phyloP scores from a whole-genome alignment of 2,888 invertebrate species.

The Desoria tigrina region DNA sequence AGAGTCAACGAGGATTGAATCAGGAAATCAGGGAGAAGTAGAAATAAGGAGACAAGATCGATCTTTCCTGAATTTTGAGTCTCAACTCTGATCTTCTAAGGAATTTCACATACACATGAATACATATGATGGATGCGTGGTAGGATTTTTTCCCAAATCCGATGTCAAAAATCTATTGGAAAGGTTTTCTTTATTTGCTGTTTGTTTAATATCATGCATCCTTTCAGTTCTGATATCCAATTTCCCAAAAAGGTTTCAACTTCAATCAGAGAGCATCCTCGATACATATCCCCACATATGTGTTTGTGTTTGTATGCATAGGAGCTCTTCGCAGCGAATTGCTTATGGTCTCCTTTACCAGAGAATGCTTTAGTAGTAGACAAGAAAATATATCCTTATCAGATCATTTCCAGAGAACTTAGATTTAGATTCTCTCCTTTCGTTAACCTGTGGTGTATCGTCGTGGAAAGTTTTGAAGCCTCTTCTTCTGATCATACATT shows the following conservation, averaged over 20 bases:
- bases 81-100: constrained; percentile 10
- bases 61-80: background rate
- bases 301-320: too few relatives aligned
- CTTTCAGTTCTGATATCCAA: constrained; percentile 50
- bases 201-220: constrained; percentile 50
- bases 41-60: constrained; percentile 5
- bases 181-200: constrained; percentile 50
- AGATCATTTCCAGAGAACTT: too few relatives aligned
- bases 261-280: constrained; percentile 46
- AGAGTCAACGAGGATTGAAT: constrained; percentile 11
- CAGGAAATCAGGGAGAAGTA: constrained; percentile 9
- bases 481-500: too few relatives aligned
- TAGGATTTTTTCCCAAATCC: constrained; percentile 21
- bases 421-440: too few relatives aligned
- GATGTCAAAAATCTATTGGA: constrained; percentile 49
- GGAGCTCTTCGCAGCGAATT: too few relatives aligned
- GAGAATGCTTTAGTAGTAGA: too few relatives aligned
- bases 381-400: too few relatives aligned
- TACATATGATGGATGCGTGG: too few relatives aligned
- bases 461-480: too few relatives aligned
- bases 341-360: too few relatives aligned
- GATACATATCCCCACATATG: constrained; percentile 16
- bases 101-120: constrained; percentile 1
- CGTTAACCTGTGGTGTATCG: too few relatives aligned
- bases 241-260: constrained; percentile 53